These are phyloP conservation scores for Catharus ustulatus DNA, from an alignment of 2,797 vertebrate species.

Conservation along the genomic window DNA sequence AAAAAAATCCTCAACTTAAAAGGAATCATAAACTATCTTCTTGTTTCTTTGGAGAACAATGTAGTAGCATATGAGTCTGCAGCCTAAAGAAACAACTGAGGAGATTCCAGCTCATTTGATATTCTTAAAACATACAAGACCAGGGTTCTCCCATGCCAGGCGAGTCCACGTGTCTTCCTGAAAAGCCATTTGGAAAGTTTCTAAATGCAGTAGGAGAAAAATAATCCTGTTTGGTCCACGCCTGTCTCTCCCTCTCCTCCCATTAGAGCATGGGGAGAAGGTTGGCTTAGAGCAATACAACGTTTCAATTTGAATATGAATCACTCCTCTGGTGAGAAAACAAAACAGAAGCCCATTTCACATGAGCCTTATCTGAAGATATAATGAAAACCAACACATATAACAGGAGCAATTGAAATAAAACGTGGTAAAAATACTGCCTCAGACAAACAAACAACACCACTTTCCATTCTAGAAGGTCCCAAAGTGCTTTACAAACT, in stretches of 20 bases:
- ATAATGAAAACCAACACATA: not conserved
- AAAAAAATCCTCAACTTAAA: not conserved
- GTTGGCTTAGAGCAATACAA: slow-evolving; percentile 19
- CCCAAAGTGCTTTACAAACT: not conserved
- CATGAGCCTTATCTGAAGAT: slow-evolving; percentile 7
- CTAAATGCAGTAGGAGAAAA: slow-evolving; percentile 20
- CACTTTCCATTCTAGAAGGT: not conserved
- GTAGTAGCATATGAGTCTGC: not conserved
- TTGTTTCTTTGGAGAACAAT: not conserved
- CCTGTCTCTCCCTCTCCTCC: slow-evolving; percentile 19
- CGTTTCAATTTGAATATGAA: slow-evolving; percentile 49
- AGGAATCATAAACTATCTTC: not conserved
- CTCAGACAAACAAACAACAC: not conserved
- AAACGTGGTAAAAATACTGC: not conserved
- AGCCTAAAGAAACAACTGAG: not conserved
- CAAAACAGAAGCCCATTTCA: slow-evolving; percentile 25
- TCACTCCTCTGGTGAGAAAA: slow-evolving; percentile 50
- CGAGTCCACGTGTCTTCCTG: not conserved
- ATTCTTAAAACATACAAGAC: not conserved
- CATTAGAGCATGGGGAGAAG: not conserved
- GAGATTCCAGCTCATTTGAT: not conserved
- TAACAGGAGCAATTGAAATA: not conserved
- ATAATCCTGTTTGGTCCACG: not conserved
- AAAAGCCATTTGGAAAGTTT: slow-evolving; percentile 50
- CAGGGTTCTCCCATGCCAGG: not conserved